Conservation (phyloP, 2,797 vertebrate species). For the Prunella strophiata region DNA sequence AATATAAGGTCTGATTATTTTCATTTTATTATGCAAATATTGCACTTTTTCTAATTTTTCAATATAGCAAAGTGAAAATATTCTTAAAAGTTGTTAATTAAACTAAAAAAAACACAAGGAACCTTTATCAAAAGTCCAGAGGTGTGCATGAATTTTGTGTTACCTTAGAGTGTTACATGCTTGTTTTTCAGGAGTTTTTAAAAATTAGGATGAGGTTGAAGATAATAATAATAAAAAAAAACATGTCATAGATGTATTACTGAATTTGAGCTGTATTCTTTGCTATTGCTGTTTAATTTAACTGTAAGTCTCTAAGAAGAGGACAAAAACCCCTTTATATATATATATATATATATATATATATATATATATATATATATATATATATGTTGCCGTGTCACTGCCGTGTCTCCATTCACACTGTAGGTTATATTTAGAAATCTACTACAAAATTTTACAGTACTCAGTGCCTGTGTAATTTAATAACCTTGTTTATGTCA, state of each 20-base stretch:
- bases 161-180: neutral
- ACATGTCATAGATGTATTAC: accelerated
- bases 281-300: neutral
- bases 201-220: neutral
- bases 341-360: neutral
- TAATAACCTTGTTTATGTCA: conserved; percentile 61
- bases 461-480: conserved; percentile 35
- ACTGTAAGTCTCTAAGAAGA: neutral
- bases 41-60: neutral
- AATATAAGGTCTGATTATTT: neutral
- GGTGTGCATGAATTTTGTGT: neutral
- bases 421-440: conserved; percentile 48
- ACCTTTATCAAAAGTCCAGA: neutral
- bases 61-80: neutral
- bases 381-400: neutral
- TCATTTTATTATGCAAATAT: neutral
- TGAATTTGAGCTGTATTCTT: neutral
- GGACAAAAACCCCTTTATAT: neutral
- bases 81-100: neutral
- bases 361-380: neutral
- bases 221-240: neutral
- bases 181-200: neutral
- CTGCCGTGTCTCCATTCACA: conserved; percentile 41
- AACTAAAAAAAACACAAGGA: neutral
- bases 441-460: conserved; percentile 50